Evolutionary conservation across 2,113 vertebrate species (phyloP), one percentile per base, ranked within the genome.

Genomic region (Odocoileus virginianus): DNA sequence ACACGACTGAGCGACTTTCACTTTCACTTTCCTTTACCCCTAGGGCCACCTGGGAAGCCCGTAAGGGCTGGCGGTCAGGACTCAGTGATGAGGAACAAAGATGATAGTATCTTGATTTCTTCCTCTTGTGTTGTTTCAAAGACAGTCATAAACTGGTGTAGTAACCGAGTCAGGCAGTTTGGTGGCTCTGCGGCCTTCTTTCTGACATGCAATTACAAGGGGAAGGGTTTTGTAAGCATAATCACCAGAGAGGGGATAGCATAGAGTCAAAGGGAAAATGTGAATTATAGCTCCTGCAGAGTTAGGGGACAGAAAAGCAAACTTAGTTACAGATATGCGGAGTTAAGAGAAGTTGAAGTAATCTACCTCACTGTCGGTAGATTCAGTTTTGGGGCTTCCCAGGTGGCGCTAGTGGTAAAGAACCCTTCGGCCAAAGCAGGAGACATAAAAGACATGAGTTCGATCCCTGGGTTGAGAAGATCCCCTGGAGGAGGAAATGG

Each of bases 1-100:
- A 74, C 67, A 74, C 0, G 0, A 40, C n/a, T 74, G 67, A 40
- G 10, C 0, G 2, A 3, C 67, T 71, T 71, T 23, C 61, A 17
- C 30, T 64, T 17, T 64, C 64, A 40, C 67, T 71, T 71, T 71
- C 19, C 67, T 71, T 23, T 71, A 23, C 67, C 19, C 4, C n/a
- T 23, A 36, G 64, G 64, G 64, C 9, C n/a, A 6, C n/a, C 67
- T 23, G 67, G 64, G n/a, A 12, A 71, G 10, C 67, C n/a, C 0
- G 0, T 40, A 40, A 71, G 67, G 19, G n/a, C n/a, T 23, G n/a
- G 19, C 10, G 6, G 21, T 40, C 67, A 74, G 67, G n/a, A 13
- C n/a, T 40, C 0, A 5, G 67, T 25, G 67, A 74, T 23, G 36
- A 74, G 36, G 10, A 40, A 21, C 67, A 74, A 74, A 12, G 67